Conservation (phyloP, 2,113 vertebrate species). For the Seriola quinqueradiata region DNA sequence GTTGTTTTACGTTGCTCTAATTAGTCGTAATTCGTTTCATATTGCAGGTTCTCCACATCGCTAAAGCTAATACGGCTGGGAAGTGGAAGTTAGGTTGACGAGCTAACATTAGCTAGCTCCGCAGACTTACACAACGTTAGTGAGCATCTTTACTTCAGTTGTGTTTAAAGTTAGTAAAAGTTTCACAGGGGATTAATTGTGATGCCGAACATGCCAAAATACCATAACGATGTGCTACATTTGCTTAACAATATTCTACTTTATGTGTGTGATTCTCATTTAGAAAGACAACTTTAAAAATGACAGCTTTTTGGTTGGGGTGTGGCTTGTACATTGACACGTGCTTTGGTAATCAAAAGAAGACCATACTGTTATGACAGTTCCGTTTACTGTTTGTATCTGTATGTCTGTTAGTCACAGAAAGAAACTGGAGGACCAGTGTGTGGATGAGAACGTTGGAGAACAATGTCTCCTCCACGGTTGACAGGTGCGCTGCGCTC, state of each 20-base stretch:
- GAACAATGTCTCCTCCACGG: slow-evolving; percentile 93
- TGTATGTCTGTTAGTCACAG: neutral
- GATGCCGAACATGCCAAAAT: neutral
- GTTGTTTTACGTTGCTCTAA: accelerated
- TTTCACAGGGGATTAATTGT: neutral
- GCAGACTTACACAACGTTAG: neutral
- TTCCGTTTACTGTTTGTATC: neutral
- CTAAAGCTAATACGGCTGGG: neutral
- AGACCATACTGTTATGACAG: neutral
- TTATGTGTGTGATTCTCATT: neutral
- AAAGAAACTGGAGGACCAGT: neutral
- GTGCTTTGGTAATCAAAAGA: neutral
- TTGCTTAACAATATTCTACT: neutral
- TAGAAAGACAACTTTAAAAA: too few species aligned
- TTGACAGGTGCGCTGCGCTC: slow-evolving; percentile 95
- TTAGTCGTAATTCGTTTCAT: accelerated
- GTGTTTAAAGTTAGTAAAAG: neutral
- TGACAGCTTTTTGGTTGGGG: neutral
- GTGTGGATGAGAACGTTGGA: slow-evolving; percentile 81
- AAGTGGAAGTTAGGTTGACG: neutral
- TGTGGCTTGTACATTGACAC: neutral
- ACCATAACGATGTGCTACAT: too few species aligned
- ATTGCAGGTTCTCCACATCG: neutral
- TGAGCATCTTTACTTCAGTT: neutral
- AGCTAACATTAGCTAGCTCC: slow-evolving; percentile 47